Evolutionary conservation across 2,797 vertebrate genomes (phyloP), one percentile per base, ranked within the genome.

Genomic region (Brachymystax lenok): DNA sequence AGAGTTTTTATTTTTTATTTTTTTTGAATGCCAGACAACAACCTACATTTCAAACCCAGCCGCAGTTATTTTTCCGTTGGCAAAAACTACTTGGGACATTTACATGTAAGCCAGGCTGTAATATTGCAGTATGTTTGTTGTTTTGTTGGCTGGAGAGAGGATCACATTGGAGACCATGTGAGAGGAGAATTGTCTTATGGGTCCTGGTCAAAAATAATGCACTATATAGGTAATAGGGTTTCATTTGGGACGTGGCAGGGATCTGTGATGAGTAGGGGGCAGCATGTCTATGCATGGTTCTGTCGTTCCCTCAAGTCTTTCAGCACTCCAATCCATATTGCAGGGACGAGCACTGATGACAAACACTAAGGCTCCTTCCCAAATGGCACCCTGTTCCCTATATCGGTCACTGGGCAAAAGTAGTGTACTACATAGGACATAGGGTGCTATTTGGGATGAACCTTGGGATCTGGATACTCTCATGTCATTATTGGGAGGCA

Each of bases 101-200:
- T 8, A 59, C 5, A 73, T 72, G 17, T 54, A 74, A 71, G 74
- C 0, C 28, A 12, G 52, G 63, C 27, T 59, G 13, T 17, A 0
- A 71, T 71, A 75, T 40, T 76, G 17, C 12, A 35, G 61, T 72
- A 5, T 54, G 16, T 50, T 52, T 77, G 66, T 66, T 59, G 52
- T 5, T 74, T 50, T 68, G 28, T 59, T 50, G 46, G 54, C 21
- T 70, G 51, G 68, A 19, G 5, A 71, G 14, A 19, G 17, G 3
- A 73, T 68, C 54, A 59, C 73, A 52, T 33, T 54, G 67, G n/a
- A 50, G 84, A 19, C 73, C 69, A 80, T 61, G 80, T 82, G 69
- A 82, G 66, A 27, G 13, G 72, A 69, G 66, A 46, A 46, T 46
- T 10, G 40, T 46, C 40, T 8, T 46, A 46, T 46, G 40, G 35